phyloP scores from a whole-genome alignment of 2,797 vertebrate genomes.

The Eupleurogrammus muticus region DNA sequence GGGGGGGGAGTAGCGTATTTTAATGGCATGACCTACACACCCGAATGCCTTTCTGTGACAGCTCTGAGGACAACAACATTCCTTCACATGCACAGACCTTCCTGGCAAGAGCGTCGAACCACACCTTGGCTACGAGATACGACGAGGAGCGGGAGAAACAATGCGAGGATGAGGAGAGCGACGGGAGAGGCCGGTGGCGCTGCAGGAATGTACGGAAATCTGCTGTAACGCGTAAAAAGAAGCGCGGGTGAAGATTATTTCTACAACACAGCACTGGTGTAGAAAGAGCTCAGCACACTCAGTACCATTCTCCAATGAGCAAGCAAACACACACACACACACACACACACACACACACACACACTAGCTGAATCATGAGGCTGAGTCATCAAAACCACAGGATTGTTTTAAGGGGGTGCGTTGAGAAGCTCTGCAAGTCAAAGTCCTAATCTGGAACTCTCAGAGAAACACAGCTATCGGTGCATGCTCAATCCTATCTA shows the following conservation, averaged over 20 bases:
- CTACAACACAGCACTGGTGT: background rate
- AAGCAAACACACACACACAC: constrained; percentile 32
- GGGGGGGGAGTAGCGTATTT: constrained; percentile 4
- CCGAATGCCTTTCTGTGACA: constrained; percentile 41
- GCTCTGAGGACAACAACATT: constrained; percentile 48
- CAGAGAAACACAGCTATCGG: background rate
- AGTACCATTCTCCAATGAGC: constrained; percentile 14
- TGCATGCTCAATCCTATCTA: background rate
- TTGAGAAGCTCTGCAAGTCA: background rate
- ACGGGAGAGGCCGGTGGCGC: background rate
- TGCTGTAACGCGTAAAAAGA: no score
- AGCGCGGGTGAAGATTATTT: background rate
- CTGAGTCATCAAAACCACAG: constrained; percentile 66
- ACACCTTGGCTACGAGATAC: constrained; percentile 36
- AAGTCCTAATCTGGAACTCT: background rate
- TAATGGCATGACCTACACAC: constrained; percentile 32
- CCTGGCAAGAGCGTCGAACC: constrained; percentile 22
- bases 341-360: constrained; percentile 45
- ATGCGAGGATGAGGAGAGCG: background rate
- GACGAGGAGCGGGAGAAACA: constrained; percentile 17
- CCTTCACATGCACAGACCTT: constrained; percentile 54
- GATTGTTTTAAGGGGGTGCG: constrained; percentile 3
- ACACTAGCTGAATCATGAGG: constrained; percentile 40
- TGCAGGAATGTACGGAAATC: no score
- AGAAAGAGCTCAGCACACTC: background rate